Base-by-base conservation (phyloP, 1,140 invertebrate species). In the Tachypleus tridentatus region DNA sequence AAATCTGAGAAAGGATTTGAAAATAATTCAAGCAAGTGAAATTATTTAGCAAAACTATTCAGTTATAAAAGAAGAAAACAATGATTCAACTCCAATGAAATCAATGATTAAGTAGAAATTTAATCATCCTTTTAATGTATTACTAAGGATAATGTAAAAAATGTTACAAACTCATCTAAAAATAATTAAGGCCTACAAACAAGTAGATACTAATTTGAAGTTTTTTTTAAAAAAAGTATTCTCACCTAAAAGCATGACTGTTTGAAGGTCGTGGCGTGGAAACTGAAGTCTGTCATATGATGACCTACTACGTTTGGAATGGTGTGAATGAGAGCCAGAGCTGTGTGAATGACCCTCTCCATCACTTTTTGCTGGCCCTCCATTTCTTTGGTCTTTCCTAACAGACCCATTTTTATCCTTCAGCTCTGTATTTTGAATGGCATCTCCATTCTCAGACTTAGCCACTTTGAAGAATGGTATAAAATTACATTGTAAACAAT, bases 221-320 rank as follows among this genome's bases (percentile, higher is more conserved):
- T 29, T 29, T 29, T 29, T 29, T 29, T 29, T 1, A 29, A 29
- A 29, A 29, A 29, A 29, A 29, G 29, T 29, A 61, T 52, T 29
- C 73, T 72, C 73, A 83, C 84, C 84, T 65, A 97, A 80, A 6
- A 91, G 84, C 66, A 92, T 88, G 48, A 91, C 78, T 58, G 93
- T 90, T 4, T 84, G 84, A 0, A 96, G 77, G 65, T 89, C 80
- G 10, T 82, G 81, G 58, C 90, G 79, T 0, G 88, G 85, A 60
- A 89, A 82, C 0, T 84, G 78, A 5, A 93, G 76, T 69, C 87
- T 86, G 53, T 93, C 91, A 71, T 87, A 89, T 57, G 84, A 85
- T 47, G 68, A 63, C 7, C 70, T 68, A 11, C 83, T 83, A 8
- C n/a, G 7, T n/a, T 54, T 54, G 7, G 53, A 54, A 29, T 29